These are phyloP conservation scores for Recurvirostra avosetta DNA, from an alignment of 2,113 vertebrate species.

Conservation along the genomic window DNA sequence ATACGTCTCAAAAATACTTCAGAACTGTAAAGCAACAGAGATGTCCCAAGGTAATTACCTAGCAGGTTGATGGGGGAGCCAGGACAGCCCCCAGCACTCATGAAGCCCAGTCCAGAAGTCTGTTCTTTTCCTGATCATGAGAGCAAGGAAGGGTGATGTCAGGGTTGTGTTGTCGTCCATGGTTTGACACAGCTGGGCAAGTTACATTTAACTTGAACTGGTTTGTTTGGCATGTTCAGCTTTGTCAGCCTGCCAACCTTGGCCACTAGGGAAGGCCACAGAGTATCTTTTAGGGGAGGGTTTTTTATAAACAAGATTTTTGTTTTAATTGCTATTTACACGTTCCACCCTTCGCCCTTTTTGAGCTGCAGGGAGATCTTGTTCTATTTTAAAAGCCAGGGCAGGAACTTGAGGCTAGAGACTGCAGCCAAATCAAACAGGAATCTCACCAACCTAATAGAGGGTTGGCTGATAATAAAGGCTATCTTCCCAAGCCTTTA, in stretches of 20 bases:
- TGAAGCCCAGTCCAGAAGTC: neutral
- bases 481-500: slow-evolving; percentile 27
- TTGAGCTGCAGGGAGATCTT: slow-evolving; percentile 14
- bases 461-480: neutral
- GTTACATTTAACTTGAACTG: neutral
- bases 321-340: slow-evolving; percentile 26
- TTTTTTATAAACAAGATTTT: neutral
- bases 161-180: neutral
- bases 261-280: neutral
- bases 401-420: neutral
- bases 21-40: neutral
- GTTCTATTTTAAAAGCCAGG: slow-evolving; percentile 50
- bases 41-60: neutral
- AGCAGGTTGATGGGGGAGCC: neutral
- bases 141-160: neutral
- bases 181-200: neutral
- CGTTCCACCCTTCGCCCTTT: neutral
- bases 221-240: neutral
- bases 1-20: neutral
- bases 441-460: slow-evolving; percentile 31
- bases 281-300: neutral
- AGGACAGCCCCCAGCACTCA: neutral
- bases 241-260: neutral
- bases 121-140: neutral
- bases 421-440: slow-evolving; percentile 35